These are phyloP conservation scores for Fregetta grallaria DNA, from an alignment of 2,113 vertebrate genomes.

Conservation along the genomic window DNA sequence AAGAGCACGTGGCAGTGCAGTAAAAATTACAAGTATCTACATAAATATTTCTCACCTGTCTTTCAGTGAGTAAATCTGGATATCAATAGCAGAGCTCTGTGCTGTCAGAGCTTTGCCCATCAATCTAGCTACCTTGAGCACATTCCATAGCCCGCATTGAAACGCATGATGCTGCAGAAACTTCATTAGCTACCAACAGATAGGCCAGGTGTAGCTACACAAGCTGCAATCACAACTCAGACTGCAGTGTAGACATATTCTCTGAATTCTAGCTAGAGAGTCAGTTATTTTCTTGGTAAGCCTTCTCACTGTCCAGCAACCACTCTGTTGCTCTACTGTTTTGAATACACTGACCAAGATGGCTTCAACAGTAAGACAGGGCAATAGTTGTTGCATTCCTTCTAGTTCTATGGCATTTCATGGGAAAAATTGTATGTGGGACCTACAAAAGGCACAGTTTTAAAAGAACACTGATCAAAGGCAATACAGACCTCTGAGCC, in stretches of 20 bases:
- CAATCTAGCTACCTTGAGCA: background rate
- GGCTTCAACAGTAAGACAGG: background rate
- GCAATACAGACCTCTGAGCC: background rate
- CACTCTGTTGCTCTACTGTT: background rate
- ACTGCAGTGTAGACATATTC: background rate
- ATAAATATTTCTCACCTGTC: background rate
- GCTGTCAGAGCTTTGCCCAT: background rate
- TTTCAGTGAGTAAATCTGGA: background rate
- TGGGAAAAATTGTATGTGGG: background rate
- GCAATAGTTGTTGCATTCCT: background rate
- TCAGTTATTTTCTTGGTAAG: background rate
- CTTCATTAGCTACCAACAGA: background rate
- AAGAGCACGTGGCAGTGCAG: background rate
- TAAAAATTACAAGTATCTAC: background rate
- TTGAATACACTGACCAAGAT: background rate
- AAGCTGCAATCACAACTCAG: background rate
- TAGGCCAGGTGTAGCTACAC: background rate
- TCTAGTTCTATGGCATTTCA: background rate
- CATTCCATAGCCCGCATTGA: background rate
- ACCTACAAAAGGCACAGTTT: background rate
- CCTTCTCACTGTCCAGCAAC: background rate
- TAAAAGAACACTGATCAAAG: conserved; percentile 15
- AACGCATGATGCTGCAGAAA: background rate
- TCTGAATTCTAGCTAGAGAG: background rate
- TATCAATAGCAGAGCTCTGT: background rate